These are phyloP conservation scores for Phoenicopterus ruber DNA, from an alignment of 2,113 vertebrate genomes.

Conservation along the genomic window DNA sequence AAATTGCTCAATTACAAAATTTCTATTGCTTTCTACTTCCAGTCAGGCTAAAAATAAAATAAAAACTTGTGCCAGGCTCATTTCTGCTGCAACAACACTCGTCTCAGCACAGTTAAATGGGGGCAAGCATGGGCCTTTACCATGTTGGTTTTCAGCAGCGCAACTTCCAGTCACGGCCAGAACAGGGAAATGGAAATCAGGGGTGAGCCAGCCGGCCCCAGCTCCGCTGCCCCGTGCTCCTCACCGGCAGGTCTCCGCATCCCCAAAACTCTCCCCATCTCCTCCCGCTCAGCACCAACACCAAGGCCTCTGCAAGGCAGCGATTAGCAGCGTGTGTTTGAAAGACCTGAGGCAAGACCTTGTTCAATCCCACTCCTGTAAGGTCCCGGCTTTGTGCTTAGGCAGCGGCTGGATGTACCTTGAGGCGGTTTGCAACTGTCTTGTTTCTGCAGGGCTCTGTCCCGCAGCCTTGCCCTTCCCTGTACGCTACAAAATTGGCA, in stretches of 20 bases:
- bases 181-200: background rate
- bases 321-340: rapidly evolving
- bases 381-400: background rate
- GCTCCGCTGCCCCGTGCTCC: background rate
- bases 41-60: conserved; percentile 46
- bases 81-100: background rate
- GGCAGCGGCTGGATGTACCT: background rate
- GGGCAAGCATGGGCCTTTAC: background rate
- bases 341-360: background rate
- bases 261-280: background rate
- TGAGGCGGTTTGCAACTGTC: background rate
- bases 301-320: background rate
- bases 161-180: conserved; percentile 8
- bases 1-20: conserved; percentile 24
- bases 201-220: background rate
- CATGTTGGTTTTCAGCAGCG: background rate
- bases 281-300: background rate
- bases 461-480: background rate
- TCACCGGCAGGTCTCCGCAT: background rate
- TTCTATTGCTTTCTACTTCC: conserved; percentile 27
- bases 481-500: background rate
- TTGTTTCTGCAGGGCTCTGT: background rate
- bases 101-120: rapidly evolving
- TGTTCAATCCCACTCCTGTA: background rate
- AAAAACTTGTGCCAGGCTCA: background rate